Evolutionary conservation across 2,797 vertebrate genomes (phyloP), one percentile per base, ranked within the genome.

Genomic region (Protonibea diacanthus): DNA sequence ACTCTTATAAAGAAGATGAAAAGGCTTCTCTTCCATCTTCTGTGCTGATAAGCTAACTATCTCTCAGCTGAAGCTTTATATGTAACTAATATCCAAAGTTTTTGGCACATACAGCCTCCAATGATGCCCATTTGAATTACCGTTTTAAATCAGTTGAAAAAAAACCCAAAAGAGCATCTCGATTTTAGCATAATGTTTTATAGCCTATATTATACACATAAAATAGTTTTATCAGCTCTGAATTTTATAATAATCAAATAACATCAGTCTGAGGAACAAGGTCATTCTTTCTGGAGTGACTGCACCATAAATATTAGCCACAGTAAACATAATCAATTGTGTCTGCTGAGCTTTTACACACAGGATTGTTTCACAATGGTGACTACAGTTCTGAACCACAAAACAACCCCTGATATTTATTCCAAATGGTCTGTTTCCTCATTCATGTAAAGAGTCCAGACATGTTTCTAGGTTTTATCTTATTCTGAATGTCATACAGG

Each of bases 391-490:
- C 15, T 71, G 49, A 78, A 66, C 52, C 68, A 23, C 17, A 4
- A 73, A 82, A 69, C 23, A 5, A 25, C 68, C 11, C 3, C 0
- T 69, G 59, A 29, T 27, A 80, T 80, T 82, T 58, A 18, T 15
- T 79, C 49, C 56, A 61, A 55, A 27, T 65, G 56, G 23, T 73
- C 42, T 65, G 38, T 76, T 56, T 74, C 70, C 72, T 66, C 18
- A 1, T 60, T 77, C 17, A 63, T 14, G 11, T 42, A 7, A 29
- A 33, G 49, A 51, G 9, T 38, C 7, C 33, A 9, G 7, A 33
- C 33, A 8, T 33, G 33, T 33, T 33, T 33, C 33, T 6, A 33
- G 2, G 33, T 33, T 33, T 33, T 8, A 33, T 33, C 33, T 9
- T 38, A 49, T 10, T 6, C 0, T 40, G 38, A 8, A 17, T 27